Percentiles rank a stretch among this genome's conserved stretches.
phyloP scores from a whole-genome alignment of 2,888 invertebrate genomes.

The Allophyes oxyacanthae region DNA sequence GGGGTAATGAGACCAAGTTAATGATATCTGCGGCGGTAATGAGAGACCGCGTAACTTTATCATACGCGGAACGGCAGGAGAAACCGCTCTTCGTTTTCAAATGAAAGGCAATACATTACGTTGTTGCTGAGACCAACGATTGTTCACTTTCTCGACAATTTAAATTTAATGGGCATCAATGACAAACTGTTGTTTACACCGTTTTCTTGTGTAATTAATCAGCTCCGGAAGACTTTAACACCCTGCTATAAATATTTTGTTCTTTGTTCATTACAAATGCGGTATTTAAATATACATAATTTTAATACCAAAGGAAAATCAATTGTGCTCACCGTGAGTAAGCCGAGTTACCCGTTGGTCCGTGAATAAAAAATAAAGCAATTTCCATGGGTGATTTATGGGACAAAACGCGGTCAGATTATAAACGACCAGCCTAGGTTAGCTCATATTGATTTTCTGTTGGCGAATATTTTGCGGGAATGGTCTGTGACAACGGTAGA shows the following conservation, averaged over 20 bases:
- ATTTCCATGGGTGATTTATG: conserved; percentile 69
- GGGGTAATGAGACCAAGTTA: conserved; percentile 70
- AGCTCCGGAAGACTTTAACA: not conserved
- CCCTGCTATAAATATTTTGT: not conserved
- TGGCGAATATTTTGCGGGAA: conserved; percentile 26
- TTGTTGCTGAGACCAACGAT: conserved; percentile 67
- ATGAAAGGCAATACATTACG: conserved; percentile 80
- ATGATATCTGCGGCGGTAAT: conserved; percentile 77
- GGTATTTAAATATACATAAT: conserved; percentile 28
- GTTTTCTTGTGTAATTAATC: conserved; percentile 35
- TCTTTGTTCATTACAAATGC: conserved; percentile 1
- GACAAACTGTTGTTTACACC: conserved; percentile 54
- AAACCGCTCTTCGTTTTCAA: conserved; percentile 80
- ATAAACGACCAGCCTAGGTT: conserved; percentile 47
- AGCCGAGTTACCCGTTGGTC: conserved; percentile 21
- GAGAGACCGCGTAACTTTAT: conserved; percentile 81
- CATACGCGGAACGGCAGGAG: conserved; percentile 79
- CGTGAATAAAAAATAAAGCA: conserved; percentile 66
- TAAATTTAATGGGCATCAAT: conserved; percentile 68
- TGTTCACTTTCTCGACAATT: conserved; percentile 75
- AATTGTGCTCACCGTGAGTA: conserved; percentile 29
- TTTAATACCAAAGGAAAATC: conserved; percentile 30
- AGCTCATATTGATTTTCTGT: conserved; percentile 62
- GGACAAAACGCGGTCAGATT: conserved; percentile 56
- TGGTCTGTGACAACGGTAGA: conserved; percentile 43